These are phyloP conservation scores for Iguana delicatissima DNA, from an alignment of 2,797 vertebrate genomes.

Conservation along the genomic window DNA sequence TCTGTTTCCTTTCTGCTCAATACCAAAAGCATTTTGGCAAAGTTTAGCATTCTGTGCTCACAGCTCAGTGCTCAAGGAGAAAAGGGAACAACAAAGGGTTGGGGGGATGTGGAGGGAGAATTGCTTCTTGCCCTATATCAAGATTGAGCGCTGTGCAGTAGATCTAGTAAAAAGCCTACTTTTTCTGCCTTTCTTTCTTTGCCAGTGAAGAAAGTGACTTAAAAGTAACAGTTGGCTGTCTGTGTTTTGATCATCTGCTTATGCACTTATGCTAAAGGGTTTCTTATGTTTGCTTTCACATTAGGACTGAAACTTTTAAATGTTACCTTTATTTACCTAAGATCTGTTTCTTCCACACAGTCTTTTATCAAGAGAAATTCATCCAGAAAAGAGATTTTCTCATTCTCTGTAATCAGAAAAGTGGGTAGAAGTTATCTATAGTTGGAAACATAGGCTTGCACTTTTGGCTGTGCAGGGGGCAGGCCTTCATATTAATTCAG, in stretches of 20 bases:
- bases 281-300: background rate
- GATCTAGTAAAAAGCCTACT: conserved; percentile 4
- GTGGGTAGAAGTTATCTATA: background rate
- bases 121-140: conserved; percentile 13
- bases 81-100: conserved; percentile 76
- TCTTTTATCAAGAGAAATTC: background rate
- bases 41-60: conserved; percentile 81
- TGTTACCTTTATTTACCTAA: background rate
- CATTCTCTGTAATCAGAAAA: background rate
- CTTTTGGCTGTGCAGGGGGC: background rate
- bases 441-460: background rate
- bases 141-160: background rate
- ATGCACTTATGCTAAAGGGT: fast-evolving
- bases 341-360: background rate
- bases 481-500: background rate
- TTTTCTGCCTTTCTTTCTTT: conserved; percentile 19
- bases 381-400: background rate
- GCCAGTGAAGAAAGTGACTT: conserved; percentile 6
- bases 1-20: conserved; percentile 74
- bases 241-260: background rate
- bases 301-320: conserved; percentile 11
- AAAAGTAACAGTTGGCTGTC: conserved; percentile 6
- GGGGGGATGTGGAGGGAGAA: conserved; percentile 60
- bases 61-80: conserved; percentile 81
- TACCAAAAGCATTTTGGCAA: conserved; percentile 80